phyloP scores from a whole-genome alignment of 2,888 invertebrate genomes.

The Branchellion lobata region DNA sequence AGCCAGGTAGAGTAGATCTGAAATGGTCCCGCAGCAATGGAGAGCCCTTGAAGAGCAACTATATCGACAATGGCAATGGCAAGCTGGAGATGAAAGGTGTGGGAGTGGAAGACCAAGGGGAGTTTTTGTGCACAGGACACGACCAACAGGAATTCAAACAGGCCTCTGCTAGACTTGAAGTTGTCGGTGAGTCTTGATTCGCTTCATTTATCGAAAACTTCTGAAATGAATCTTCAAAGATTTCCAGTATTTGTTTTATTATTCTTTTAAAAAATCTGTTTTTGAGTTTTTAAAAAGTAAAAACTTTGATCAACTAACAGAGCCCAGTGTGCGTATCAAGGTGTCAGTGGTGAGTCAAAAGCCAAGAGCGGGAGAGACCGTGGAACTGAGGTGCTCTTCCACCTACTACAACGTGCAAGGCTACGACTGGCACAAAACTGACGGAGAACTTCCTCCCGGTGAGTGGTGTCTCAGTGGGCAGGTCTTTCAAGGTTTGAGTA shows the following conservation, averaged over 20 bases:
- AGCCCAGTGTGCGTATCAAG: not conserved
- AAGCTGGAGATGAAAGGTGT: not conserved
- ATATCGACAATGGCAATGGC: not conserved
- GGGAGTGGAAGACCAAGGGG: not conserved
- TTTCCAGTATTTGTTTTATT: too few species aligned
- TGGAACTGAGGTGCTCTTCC: not conserved
- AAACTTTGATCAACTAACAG: not conserved
- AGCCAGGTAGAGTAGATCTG: not conserved
- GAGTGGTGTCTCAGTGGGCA: not conserved
- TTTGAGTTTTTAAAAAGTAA: too few species aligned
- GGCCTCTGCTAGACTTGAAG: not conserved
- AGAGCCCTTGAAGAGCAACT: not conserved
- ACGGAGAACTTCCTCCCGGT: slow-evolving; percentile 4
- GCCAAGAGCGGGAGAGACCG: not conserved
- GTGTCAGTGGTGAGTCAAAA: slow-evolving; percentile 6
- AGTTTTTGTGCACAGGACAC: not conserved
- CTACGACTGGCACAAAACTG: slow-evolving; percentile 14
- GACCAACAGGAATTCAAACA: not conserved
- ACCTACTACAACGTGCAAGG: not conserved
- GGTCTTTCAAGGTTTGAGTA: too few species aligned
- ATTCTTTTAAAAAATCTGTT: too few species aligned
- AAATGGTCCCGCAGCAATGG: not conserved
- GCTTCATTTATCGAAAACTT: too few species aligned
- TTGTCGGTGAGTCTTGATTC: not conserved
- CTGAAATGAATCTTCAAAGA: too few species aligned